These are phyloP conservation scores for Drosophila pectinifera DNA, from an alignment of 1,140 invertebrate genomes.

Conservation along the genomic window DNA sequence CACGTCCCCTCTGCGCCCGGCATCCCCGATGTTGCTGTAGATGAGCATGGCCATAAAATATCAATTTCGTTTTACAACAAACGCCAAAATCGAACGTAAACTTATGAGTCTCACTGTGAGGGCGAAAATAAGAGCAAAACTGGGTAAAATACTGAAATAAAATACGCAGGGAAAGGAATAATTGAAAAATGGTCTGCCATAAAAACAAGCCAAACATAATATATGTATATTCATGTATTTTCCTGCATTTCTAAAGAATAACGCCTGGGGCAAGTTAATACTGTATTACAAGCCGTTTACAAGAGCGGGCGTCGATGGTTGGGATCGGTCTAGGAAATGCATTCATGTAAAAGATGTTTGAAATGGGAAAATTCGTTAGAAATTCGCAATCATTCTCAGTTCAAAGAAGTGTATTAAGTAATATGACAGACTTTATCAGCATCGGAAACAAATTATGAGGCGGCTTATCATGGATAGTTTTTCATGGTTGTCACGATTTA, in stretches of 20 bases:
- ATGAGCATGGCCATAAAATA: conserved; percentile 81
- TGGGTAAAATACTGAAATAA: conserved; percentile 72
- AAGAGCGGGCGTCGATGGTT: conserved; percentile 1
- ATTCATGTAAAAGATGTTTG: conserved; percentile 2
- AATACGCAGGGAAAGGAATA: conserved; percentile 46
- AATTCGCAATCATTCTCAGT: too few relatives aligned
- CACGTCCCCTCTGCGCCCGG: background rate
- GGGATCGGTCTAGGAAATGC: background rate
- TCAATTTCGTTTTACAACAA: conserved; percentile 81
- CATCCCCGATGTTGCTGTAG: conserved; percentile 40
- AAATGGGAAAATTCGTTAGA: background rate
- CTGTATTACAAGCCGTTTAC: conserved; percentile 40
- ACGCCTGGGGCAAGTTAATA: conserved; percentile 18
- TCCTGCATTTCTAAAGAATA: conserved; percentile 41
- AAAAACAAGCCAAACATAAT: conserved; percentile 63
- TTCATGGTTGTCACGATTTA: conserved; percentile 34
- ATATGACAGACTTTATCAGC: too few relatives aligned
- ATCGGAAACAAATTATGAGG: background rate
- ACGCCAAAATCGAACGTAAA: conserved; percentile 80
- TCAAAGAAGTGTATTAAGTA: too few relatives aligned
- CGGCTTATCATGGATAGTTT: conserved; percentile 5
- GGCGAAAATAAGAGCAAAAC: conserved; percentile 28
- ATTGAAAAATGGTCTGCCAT: conserved; percentile 77
- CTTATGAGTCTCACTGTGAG: conserved; percentile 62
- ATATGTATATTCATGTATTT: conserved; percentile 44